These are phyloP conservation scores for Hypomesus transpacificus DNA, from an alignment of 2,113 vertebrate species.

Conservation along the genomic window DNA sequence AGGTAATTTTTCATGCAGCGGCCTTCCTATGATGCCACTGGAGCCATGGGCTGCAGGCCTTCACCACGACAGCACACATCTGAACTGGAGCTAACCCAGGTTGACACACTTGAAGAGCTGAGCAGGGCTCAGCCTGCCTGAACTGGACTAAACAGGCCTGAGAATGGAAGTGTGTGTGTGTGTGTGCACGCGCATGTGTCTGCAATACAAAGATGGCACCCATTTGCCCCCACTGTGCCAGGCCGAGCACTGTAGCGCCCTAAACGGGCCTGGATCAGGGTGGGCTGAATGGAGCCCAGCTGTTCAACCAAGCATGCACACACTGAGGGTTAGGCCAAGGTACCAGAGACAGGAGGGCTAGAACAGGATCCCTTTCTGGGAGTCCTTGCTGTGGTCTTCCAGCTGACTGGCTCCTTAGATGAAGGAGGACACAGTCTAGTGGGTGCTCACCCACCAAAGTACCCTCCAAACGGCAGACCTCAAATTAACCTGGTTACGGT, in stretches of 20 bases:
- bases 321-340: not conserved
- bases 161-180: constrained; percentile 22
- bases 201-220: constrained; percentile 12
- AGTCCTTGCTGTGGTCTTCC: constrained; percentile 5
- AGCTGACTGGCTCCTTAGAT: constrained; percentile 32
- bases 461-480: constrained; percentile 39
- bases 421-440: constrained; percentile 36
- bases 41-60: constrained; percentile 25
- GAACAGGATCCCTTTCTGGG: constrained; percentile 26
- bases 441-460: constrained; percentile 41
- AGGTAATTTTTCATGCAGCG: constrained; percentile 26
- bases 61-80: constrained; percentile 11
- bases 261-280: not conserved
- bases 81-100: constrained; percentile 46
- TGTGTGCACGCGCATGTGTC: not conserved
- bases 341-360: not conserved
- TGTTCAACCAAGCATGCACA: constrained; percentile 1
- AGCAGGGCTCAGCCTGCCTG: constrained; percentile 30
- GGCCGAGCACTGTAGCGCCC: not conserved
- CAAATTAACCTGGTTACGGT: constrained; percentile 51
- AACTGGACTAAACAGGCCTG: constrained; percentile 22
- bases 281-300: constrained; percentile 13
- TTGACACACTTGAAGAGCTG: constrained; percentile 28
- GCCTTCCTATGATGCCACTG: constrained; percentile 29
- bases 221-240: constrained; percentile 10